These are phyloP conservation scores for Zelostemma sp. DNA, from an alignment of 1,140 invertebrate species.

Conservation along the genomic window DNA sequence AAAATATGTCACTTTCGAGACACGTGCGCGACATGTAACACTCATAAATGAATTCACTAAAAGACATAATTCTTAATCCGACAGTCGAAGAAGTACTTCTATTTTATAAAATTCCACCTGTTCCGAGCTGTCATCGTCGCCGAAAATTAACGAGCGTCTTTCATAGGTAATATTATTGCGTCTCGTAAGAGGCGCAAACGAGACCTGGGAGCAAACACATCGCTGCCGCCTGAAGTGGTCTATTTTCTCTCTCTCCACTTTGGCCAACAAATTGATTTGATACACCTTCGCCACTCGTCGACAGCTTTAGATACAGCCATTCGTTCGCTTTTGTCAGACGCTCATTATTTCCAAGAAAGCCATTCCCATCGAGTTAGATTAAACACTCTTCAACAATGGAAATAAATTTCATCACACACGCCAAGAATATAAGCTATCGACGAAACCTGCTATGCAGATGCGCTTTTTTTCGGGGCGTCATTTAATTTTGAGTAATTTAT, in stretches of 20 bases:
- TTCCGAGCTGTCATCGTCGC: neutral
- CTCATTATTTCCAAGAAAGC: neutral
- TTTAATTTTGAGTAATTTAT: no score
- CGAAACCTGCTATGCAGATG: no score
- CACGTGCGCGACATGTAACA: neutral
- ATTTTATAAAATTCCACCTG: constrained; percentile 3
- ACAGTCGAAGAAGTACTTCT: neutral
- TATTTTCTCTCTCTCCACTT: neutral
- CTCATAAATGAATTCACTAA: neutral
- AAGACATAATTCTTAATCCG: neutral
- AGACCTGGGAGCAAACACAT: neutral
- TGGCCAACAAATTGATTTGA: neutral
- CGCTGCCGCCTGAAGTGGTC: neutral
- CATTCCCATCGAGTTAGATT: no score
- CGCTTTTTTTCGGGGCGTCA: no score
- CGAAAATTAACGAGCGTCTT: constrained; percentile 2
- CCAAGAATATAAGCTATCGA: no score
- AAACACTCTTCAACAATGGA: no score
- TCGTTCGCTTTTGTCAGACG: neutral
- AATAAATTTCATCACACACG: no score
- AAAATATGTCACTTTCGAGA: neutral
- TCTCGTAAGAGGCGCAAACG: neutral
- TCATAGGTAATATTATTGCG: neutral
- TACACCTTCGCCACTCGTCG: neutral
- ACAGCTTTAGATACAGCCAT: neutral